Base-by-base conservation (phyloP, 2,888 invertebrate species). In the Heliconius hortense region DNA sequence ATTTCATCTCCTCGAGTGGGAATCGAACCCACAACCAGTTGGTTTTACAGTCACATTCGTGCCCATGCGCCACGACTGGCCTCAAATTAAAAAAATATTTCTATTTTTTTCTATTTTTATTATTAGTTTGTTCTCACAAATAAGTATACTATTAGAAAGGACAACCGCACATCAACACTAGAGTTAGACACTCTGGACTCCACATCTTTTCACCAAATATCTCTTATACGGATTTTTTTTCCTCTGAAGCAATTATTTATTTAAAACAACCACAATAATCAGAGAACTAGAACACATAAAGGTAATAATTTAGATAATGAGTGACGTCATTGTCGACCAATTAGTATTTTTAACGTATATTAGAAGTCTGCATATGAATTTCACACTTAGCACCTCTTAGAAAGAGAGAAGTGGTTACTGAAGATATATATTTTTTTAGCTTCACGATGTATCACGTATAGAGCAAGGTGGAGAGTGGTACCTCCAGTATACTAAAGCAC, bases 251-350 rank as follows among this genome's bases (percentile, higher is more conserved):
- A n/a, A n/a, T n/a, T n/a, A n/a, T n/a, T n/a, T n/a, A n/a, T n/a
- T n/a, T n/a, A n/a, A n/a, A 48, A 48, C 48, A 48, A 48, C 48
- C 8, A 18, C 21, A 48, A 53, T 67, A 77, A 78, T 77, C 76
- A 69, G 78, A 79, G 80, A 78, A 79, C 66, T 70, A 72, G 78
- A 76, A 78, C 81, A 79, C 76, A 80, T 76, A 79, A 77, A 79
- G 78, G 76, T 75, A 78, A 78, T 77, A 78, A 81, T 81, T 79
- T 74, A 80, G 80, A 81, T 81, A 81, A 79, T 77, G 77, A 63
- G 28, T 72, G 76, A 76, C 75, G 73, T 69, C 63, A 74, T 31
- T 11, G 24, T n/a, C 62, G 39, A 56, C 56, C 69, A 35, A 69
- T 69, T 69, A 69, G 31, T 15, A 15, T 69, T 56, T 69, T 69